A percentile compares a stretch with the other conserved stretches of the same genome.
Conservation (phyloP, 2,888 invertebrate species). For the Callosobruchus maculatus region DNA sequence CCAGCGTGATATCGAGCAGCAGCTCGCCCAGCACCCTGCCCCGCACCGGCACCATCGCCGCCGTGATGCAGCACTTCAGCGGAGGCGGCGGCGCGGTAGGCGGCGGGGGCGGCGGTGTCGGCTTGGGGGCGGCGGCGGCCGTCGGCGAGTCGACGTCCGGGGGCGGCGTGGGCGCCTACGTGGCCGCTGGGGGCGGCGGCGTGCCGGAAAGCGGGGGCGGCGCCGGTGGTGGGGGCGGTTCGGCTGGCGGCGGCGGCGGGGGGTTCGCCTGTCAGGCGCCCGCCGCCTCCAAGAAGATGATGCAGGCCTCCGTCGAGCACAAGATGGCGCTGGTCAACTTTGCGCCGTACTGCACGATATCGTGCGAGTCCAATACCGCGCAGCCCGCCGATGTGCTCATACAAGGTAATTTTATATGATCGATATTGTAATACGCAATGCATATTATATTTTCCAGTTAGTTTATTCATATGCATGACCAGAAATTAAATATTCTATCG, state of each 20-base stretch:
- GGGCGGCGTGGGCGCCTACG: background rate
- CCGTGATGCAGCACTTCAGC: constrained; percentile 63
- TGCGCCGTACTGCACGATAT: constrained; percentile 74
- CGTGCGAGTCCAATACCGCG: constrained; percentile 58
- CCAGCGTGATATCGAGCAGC: constrained; percentile 73
- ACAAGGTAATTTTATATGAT: constrained; percentile 51
- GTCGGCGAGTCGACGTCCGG: too few species aligned
- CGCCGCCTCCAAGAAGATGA: constrained; percentile 42
- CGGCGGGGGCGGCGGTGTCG: background rate
- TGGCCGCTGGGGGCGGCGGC: background rate
- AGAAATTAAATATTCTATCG: too few species aligned
- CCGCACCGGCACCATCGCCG: constrained; percentile 52
- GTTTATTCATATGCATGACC: too few species aligned
- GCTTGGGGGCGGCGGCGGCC: background rate
- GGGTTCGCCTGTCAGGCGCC: constrained; percentile 35
- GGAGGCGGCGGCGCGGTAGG: constrained; percentile 32
- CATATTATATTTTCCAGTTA: too few species aligned
- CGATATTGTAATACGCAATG: too few species aligned
- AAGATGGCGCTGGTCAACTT: constrained; percentile 81
- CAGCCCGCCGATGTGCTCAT: constrained; percentile 88
- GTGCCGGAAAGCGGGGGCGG: too few species aligned
- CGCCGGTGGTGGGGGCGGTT: too few species aligned
- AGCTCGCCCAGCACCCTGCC: constrained; percentile 63
- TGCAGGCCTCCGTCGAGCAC: constrained; percentile 57
- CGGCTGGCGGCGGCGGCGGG: constrained; percentile 18